These are phyloP conservation scores for Caloenas nicobarica DNA, from an alignment of 2,113 vertebrate species.

Conservation along the genomic window DNA sequence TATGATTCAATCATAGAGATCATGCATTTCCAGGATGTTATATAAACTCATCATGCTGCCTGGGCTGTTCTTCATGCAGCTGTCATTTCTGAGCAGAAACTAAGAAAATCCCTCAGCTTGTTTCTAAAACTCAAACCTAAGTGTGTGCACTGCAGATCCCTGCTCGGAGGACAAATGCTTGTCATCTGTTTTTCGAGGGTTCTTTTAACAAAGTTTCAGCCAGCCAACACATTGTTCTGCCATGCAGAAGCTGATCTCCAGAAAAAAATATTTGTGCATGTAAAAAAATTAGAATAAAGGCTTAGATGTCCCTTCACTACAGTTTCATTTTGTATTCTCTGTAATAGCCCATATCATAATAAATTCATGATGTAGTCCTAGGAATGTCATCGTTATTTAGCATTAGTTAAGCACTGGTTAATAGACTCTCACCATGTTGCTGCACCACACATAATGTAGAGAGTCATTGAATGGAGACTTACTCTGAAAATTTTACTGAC, in stretches of 20 bases:
- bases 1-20: background rate
- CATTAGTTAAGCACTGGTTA: constrained; percentile 56
- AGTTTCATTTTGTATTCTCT: constrained; percentile 56
- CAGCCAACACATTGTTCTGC: background rate
- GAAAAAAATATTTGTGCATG: constrained; percentile 2
- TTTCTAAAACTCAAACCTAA: constrained; percentile 18
- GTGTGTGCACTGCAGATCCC: background rate
- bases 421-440: background rate
- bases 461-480: background rate
- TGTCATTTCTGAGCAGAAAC: constrained; percentile 24
- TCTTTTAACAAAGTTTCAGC: background rate
- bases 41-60: background rate
- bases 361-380: constrained; percentile 66
- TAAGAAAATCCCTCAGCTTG: constrained; percentile 7
- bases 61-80: background rate
- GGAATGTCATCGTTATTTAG: constrained; percentile 68
- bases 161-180: background rate
- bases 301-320: constrained; percentile 21
- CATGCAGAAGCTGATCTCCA: constrained; percentile 37
- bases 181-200: constrained; percentile 26
- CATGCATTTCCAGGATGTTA: background rate
- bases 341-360: constrained; percentile 62
- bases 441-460: background rate
- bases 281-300: constrained; percentile 16
- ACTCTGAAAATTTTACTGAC: background rate